Conservation (phyloP, 1,140 invertebrate genomes). For the Sipha flava region DNA sequence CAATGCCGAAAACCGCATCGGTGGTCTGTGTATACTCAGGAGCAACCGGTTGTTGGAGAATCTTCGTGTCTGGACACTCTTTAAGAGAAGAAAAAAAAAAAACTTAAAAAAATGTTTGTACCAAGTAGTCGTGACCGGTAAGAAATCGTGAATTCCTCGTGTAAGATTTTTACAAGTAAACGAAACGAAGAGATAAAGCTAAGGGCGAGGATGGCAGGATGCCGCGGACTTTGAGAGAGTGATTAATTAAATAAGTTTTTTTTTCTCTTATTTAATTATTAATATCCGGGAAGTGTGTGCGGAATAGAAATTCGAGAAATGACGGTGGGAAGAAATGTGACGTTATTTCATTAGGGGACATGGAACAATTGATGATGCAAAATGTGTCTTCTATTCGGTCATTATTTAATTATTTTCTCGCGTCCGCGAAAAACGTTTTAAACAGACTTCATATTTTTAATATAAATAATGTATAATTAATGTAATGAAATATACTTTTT, state of each 20-base stretch:
- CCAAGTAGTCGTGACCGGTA: background rate
- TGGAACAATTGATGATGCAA: background rate
- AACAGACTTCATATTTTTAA: background rate
- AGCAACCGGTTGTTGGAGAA: slow-evolving; percentile 19
- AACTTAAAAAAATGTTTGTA: background rate
- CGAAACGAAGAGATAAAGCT: background rate
- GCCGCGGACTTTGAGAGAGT: background rate
- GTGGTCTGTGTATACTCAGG: background rate
- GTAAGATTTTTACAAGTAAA: slow-evolving; percentile 9
- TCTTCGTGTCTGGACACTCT: slow-evolving; percentile 6
- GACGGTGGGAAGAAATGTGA: background rate
- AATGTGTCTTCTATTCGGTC: background rate
- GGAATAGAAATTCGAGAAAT: background rate
- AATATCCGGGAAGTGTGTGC: background rate
- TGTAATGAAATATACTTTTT: slow-evolving; percentile 6
- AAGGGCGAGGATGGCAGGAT: background rate
- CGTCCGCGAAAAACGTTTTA: background rate
- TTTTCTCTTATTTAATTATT: background rate
- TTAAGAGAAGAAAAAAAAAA: background rate
- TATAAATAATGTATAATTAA: slow-evolving; percentile 12
- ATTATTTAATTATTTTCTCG: background rate
- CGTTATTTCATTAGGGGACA: background rate
- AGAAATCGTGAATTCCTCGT: slow-evolving; percentile 22
- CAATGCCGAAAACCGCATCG: slow-evolving; percentile 13
- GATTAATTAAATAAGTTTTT: background rate